Evolutionary conservation across 1,140 invertebrate species (phyloP).

Genomic region (Rhagoletis pomonella): DNA sequence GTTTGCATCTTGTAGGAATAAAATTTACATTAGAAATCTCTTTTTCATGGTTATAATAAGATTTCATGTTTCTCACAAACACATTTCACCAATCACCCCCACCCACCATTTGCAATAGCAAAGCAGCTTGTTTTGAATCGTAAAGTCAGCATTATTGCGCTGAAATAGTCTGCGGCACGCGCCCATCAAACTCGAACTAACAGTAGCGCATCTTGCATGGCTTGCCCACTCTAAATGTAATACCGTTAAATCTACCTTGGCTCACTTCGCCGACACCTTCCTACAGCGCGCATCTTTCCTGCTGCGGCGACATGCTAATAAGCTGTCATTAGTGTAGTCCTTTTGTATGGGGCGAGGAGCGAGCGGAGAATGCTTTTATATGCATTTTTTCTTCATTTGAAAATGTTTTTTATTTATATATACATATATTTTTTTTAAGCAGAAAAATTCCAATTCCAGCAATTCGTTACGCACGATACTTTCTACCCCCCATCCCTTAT

Average conservation of each 20-base stretch:
- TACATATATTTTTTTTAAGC: not conserved
- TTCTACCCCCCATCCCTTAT: not conserved
- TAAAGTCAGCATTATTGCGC: conserved; percentile 49
- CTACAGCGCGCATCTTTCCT: conserved; percentile 12
- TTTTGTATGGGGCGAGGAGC: not conserved
- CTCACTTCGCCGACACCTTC: conserved; percentile 1
- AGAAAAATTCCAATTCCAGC: conserved; percentile 21
- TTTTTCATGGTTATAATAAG: conserved; percentile 40
- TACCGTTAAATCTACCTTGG: conserved; percentile 11
- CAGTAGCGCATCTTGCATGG: not conserved
- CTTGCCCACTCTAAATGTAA: not conserved
- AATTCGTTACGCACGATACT: conserved; percentile 49
- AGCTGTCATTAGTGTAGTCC: conserved; percentile 49
- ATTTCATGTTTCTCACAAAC: conserved; percentile 19
- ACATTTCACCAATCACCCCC: no score
- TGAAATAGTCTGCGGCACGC: conserved; percentile 43
- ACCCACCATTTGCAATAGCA: not conserved
- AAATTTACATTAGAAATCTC: conserved; percentile 41
- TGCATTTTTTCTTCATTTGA: conserved; percentile 14
- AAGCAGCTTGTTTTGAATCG: conserved; percentile 50
- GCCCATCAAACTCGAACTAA: not conserved
- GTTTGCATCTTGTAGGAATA: no score
- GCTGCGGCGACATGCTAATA: conserved; percentile 52
- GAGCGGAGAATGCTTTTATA: not conserved
- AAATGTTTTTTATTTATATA: not conserved